Evolutionary conservation across 2,113 vertebrate genomes (phyloP), one percentile per base, ranked within the genome.

Genomic region (Oriolus oriolus): DNA sequence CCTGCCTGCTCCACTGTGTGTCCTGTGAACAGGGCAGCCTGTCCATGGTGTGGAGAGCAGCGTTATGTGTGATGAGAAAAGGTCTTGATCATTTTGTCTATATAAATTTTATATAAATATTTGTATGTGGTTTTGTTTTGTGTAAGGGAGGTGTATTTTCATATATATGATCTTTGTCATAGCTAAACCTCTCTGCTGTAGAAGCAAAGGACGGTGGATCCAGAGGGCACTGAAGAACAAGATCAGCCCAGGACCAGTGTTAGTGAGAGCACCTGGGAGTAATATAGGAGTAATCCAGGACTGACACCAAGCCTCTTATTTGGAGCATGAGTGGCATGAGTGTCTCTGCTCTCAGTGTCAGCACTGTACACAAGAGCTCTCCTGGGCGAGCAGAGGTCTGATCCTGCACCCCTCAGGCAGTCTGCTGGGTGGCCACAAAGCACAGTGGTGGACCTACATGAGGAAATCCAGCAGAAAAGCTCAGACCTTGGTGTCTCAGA

Each of bases 391-490:
- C 42, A 63, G 60, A 42, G 41, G 23, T 33, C 57, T 57, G 28
- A 87, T 66, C 42, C 47, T 64, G 44, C 18, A 24, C 8, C 18
- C 18, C 35, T n/a, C 63, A 81, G 30, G 6, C 16, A 9, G 11
- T 37, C 27, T 88, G 8, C 19, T 24, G 23, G 5, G 14, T 65
- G n/a, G 24, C 35, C 39, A 59, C 5, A 5, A 33, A 30, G 66
- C 9, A 31, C 37, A 57, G 11, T 13, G 49, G 24, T 13, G 27
- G 33, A 71, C 11, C 15, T 35, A 4, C 1, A 0, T 1, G 15
- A 81, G 22, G 21, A 69, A 93, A 81, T 19, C 7, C 41, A 68
- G 7, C 0, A 11, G 45, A 16, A 86, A 69, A 69, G 19, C 59
- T 89, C 50, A 65, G 45, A 71, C 3, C 23, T 61, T 11, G 6